phyloP scores from a whole-genome alignment of 1,140 invertebrate genomes.

The Zaprionus davidi region DNA sequence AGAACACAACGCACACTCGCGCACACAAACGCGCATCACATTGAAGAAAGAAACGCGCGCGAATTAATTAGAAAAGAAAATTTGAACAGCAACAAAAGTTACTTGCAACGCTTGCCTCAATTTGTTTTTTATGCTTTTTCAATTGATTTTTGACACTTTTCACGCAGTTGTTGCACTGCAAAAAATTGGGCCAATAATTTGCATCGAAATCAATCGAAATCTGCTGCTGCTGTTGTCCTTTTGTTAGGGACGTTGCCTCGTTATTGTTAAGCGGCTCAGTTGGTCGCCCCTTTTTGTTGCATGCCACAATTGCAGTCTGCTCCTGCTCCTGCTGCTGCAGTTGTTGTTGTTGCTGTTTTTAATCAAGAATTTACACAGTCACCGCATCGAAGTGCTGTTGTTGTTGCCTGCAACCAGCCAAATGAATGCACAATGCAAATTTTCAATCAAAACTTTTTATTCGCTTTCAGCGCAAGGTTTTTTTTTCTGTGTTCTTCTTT shows the following conservation, averaged over 20 bases:
- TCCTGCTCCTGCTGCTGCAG: neutral
- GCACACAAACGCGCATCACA: slow-evolving; percentile 56
- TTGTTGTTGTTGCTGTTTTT: slow-evolving; percentile 21
- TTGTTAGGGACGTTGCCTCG: slow-evolving; percentile 7
- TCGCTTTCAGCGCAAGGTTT: slow-evolving; percentile 34
- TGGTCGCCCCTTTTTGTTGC: slow-evolving; percentile 10
- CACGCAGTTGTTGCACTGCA: slow-evolving; percentile 17
- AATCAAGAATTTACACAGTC: slow-evolving; percentile 13
- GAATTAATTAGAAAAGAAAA: slow-evolving; percentile 30
- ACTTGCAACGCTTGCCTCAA: neutral
- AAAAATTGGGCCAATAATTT: slow-evolving; percentile 23
- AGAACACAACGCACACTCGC: slow-evolving; percentile 52
- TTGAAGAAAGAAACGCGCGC: neutral
- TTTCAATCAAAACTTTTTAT: slow-evolving; percentile 79
- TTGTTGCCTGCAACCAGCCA: slow-evolving; percentile 26
- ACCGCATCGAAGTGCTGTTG: slow-evolving; percentile 8
- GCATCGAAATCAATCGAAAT: slow-evolving; percentile 33
- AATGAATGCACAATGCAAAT: slow-evolving; percentile 76
- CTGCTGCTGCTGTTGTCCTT: slow-evolving; percentile 19
- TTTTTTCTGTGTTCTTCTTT: slow-evolving; percentile 33
- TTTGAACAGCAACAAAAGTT: slow-evolving; percentile 21
- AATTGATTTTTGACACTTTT: slow-evolving; percentile 43
- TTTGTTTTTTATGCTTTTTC: slow-evolving; percentile 24
- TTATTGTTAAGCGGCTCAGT: slow-evolving; percentile 14
- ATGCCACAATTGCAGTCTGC: slow-evolving; percentile 28